Base-by-base conservation (phyloP, 2,797 vertebrate species). In the Gallinago stenura region DNA sequence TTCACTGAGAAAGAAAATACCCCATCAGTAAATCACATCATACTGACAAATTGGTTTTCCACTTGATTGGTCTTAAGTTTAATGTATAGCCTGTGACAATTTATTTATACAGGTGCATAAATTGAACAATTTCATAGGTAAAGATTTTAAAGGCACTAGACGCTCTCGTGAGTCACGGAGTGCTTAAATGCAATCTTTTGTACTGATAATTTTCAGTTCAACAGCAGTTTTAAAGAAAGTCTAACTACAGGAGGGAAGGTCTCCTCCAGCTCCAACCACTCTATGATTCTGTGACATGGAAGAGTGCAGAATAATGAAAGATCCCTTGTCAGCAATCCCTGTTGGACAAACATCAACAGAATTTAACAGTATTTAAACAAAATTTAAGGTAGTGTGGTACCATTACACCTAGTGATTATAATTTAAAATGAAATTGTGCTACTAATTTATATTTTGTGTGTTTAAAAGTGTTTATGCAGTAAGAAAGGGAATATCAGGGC, bases 391-490 rank as follows among this genome's bases (percentile, higher is more conserved):
- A 82, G 83, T 58, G 31, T 57, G 45, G 4, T 87, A 37, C 15
- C 71, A 30, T 92, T 93, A 37, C 15, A 35, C 6, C 11, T 46
- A 37, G 18, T 68, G 30, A 85, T 95, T 73, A 68, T 33, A 85
- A 71, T 73, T 82, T 77, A 21, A 83, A 92, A 76, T 82, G 39
- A 92, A 96, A 79, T 73, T 78, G 19, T 78, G 9, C 30, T 91
- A 22, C 76, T 95, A 68, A 50, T 80, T 93, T 6, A 21, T 56
- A 20, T 50, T 96, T 89, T 81, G 31, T 72, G 25, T 83, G 31
- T 87, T 84, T 93, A 72, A 83, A 77, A 95, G 7, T 85, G 11
- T 85, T 92, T 80, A 41, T 87, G 35, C 15, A 53, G 41, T 53
- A 46, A 60, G 48, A 89, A 87, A 82, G 46, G 71, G 53, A 90